Evolutionary conservation across 2,888 invertebrate genomes (phyloP).

Genomic region (Dasysyrphus tricinctus): DNA sequence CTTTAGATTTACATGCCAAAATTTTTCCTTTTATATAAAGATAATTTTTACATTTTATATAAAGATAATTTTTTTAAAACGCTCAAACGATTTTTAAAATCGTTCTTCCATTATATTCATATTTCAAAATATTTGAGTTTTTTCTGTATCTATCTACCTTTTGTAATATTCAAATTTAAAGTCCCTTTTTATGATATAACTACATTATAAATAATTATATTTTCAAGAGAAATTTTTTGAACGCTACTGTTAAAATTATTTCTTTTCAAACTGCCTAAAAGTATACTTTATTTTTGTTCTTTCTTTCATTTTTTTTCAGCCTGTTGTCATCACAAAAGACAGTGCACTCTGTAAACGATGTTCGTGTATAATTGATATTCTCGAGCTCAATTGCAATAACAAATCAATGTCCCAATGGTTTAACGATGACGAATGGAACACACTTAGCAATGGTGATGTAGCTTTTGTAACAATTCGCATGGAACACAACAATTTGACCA

Average conservation of each 20-base stretch:
- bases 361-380: conserved; percentile 83
- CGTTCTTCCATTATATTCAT: too few relatives aligned
- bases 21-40: too few relatives aligned
- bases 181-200: too few relatives aligned
- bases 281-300: conserved; percentile 45
- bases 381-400: conserved; percentile 85
- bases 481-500: conserved; percentile 80
- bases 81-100: too few relatives aligned
- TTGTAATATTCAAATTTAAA: too few relatives aligned
- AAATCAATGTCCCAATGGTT: conserved; percentile 84
- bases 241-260: neutral
- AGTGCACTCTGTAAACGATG: conserved; percentile 85
- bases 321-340: conserved; percentile 76
- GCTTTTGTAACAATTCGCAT: conserved; percentile 80
- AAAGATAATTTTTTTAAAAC: too few relatives aligned
- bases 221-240: neutral
- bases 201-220: too few relatives aligned
- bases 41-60: too few relatives aligned
- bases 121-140: too few relatives aligned
- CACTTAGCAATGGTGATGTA: conserved; percentile 78
- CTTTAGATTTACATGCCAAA: too few relatives aligned
- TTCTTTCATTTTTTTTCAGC: conserved; percentile 61
- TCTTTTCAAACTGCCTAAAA: conserved; percentile 36
- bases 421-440: conserved; percentile 85
- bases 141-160: too few relatives aligned